Evolutionary conservation across 2,113 vertebrate species (phyloP).

Genomic region (Pseudorhombus dupliciocellatus): DNA sequence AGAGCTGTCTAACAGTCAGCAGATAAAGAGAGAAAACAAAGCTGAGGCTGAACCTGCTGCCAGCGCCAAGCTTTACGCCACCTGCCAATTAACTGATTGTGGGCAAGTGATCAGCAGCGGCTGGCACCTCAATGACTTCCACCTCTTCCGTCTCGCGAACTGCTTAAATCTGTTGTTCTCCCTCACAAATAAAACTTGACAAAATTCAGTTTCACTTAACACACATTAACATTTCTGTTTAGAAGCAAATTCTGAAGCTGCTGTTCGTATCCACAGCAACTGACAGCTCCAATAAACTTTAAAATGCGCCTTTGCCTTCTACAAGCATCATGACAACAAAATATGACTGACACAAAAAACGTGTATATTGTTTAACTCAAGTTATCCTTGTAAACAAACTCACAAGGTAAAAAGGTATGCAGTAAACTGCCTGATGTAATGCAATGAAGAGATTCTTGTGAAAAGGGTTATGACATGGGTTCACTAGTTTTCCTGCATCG

Average conservation of each 20-base stretch:
- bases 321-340: background rate
- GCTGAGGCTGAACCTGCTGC: constrained; percentile 32
- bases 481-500: background rate
- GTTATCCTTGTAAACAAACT: background rate
- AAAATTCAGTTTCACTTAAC: background rate
- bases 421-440: background rate
- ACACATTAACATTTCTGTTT: background rate
- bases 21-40: constrained; percentile 46
- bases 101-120: constrained; percentile 26
- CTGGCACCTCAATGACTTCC: constrained; percentile 5
- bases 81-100: constrained; percentile 58
- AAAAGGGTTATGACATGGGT: background rate
- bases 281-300: background rate
- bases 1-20: constrained; percentile 33
- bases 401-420: background rate
- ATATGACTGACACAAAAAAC: background rate
- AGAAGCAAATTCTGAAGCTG: background rate
- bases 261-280: background rate
- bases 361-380: background rate
- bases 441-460: background rate
- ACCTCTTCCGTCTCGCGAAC: constrained; percentile 14
- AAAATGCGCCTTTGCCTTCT: background rate
- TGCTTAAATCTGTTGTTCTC: background rate
- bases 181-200: background rate
- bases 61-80: constrained; percentile 38